Evolutionary conservation across 2,113 vertebrate genomes (phyloP), one percentile per base, ranked within the genome.

Genomic region (Melanocharis versteri): DNA sequence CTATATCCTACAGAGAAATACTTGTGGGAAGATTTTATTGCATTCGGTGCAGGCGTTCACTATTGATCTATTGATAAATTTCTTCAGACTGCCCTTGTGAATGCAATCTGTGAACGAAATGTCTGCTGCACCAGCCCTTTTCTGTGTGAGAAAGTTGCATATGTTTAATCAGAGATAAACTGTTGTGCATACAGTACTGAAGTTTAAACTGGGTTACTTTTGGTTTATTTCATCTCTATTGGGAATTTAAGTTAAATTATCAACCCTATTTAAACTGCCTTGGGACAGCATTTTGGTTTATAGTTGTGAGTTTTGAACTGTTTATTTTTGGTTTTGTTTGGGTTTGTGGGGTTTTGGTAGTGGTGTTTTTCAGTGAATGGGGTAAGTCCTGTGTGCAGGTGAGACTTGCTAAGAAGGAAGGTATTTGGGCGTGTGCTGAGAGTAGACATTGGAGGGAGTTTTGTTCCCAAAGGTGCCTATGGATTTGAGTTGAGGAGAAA

Each of bases 41-140:
- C 24, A 26, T 80, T 91, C 26, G 28, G 56, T 66, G 70, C 83
- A 94, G 45, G 60, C 87, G 83, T 44, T 83, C 61, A 37, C 51
- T 83, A 4, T 47, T 76, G 22, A 93, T 47, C 81, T 86, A 30
- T 16, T 14, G 82, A 50, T 83, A 70, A 92, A 90, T 44, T 68
- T 72, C 45, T 93, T 88, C 91, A 91, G 88, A 21, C 31, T 70
- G 53, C 31, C 77, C 83, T 86, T 83, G 75, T 83, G 47, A 64
- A 37, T 56, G 21, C 58, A 86, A 0, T 44, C 73, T 94, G 45
- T 77, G 77, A 78, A 53, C 0, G 0, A 70, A 42, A 53, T 57
- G 13, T 66, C 76, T 87, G 61, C 40, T 83, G 65, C 61, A 70
- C 60, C 61, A 90, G 45, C 39, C 61, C 26, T 62, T 86, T 58